Evolutionary conservation across 2,113 vertebrate species (phyloP).

Genomic region (Asarcornis scutulata): DNA sequence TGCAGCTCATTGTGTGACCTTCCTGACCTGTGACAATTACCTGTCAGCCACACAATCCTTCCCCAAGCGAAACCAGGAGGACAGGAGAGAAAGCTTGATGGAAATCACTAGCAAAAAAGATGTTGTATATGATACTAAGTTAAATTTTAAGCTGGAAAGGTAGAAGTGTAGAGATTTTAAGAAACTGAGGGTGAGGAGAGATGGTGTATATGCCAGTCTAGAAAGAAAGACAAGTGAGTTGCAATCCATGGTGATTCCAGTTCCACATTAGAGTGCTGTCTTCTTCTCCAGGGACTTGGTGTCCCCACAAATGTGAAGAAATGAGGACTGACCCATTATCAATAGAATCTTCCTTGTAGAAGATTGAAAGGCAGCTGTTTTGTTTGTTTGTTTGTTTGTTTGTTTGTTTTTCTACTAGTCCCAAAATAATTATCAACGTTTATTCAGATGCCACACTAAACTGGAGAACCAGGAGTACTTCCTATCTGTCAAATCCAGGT

Average conservation of each 20-base stretch:
- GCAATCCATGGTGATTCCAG: background rate
- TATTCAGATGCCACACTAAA: background rate
- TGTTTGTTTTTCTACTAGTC: background rate
- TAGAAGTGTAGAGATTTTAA: background rate
- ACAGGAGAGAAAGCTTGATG: background rate
- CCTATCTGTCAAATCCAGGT: background rate
- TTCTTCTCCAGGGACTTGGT: background rate
- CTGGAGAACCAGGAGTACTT: background rate
- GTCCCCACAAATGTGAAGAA: background rate
- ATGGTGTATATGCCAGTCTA: too few relatives aligned
- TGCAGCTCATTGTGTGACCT: background rate
- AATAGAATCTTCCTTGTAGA: background rate
- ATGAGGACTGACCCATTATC: background rate
- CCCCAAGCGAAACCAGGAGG: background rate
- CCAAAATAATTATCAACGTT: background rate
- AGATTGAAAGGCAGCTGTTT: background rate
- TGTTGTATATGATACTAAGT: rapidly evolving
- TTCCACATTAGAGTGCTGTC: background rate
- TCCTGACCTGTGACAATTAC: background rate
- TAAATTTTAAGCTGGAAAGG: background rate
- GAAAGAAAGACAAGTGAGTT: background rate
- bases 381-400: background rate
- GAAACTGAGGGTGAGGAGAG: background rate
- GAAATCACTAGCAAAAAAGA: background rate
- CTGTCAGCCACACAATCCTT: background rate